phyloP scores from a whole-genome alignment of 2,797 vertebrate species.

The Allobates femoralis region DNA sequence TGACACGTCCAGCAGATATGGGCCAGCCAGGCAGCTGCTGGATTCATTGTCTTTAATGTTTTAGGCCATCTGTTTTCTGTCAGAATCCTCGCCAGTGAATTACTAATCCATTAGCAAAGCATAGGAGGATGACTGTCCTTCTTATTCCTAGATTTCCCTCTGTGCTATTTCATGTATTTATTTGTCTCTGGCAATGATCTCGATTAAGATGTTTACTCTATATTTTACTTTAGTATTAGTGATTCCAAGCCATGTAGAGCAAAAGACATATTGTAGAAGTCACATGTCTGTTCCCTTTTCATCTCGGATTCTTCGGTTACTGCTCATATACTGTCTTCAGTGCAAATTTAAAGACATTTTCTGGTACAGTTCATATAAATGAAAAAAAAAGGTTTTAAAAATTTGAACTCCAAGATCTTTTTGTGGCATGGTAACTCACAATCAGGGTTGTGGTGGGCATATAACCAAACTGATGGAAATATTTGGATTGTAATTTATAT shows the following conservation, averaged over 20 bases:
- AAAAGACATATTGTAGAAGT: background rate
- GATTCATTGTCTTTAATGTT: conserved; percentile 88
- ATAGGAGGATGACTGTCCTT: conserved; percentile 78
- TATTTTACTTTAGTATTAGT: background rate
- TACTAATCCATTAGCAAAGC: conserved; percentile 88
- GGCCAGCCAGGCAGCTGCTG: conserved; percentile 88
- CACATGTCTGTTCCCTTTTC: background rate
- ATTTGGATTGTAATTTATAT: no score
- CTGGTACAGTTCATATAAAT: no score
- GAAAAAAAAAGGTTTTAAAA: no score
- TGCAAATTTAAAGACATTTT: no score
- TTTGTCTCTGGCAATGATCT: background rate
- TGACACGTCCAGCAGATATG: conserved; percentile 80
- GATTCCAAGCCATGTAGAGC: background rate
- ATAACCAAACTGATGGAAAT: no score
- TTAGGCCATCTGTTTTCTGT: conserved; percentile 90
- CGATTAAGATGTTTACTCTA: conserved; percentile 24
- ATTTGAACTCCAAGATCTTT: no score
- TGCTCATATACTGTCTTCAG: no score
- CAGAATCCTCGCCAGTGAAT: conserved; percentile 82
- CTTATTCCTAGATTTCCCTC: conserved; percentile 82
- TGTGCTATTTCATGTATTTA: conserved; percentile 60
- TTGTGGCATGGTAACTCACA: no score
- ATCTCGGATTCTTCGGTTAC: background rate
- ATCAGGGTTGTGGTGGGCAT: no score